Evolutionary conservation across 2,888 invertebrate species (phyloP), one percentile per base, ranked within the genome.

Genomic region (Alloplasta piceator): DNA sequence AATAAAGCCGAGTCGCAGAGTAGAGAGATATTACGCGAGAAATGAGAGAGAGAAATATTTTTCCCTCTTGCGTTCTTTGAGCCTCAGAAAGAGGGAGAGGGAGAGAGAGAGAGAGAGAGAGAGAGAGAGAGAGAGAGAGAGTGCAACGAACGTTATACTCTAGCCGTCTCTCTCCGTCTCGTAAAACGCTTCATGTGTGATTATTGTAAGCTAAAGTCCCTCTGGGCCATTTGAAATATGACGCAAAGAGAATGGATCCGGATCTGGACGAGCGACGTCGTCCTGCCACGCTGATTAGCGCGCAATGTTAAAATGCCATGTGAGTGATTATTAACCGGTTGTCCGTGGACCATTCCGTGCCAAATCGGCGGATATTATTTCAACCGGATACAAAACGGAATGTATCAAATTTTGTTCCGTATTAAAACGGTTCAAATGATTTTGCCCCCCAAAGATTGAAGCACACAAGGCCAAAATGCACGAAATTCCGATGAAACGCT

Each of bases 161-260:
- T 36, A 48, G 9, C 14, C 14, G 50, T 7, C 12, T 4, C 26
- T 38, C 46, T 46, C 41, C 36, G 26, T 6, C 36, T 43, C 56
- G 10, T 26, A 10, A 58, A 38, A 56, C 14, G 60, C 56, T 60
- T 48, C 41, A 56, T 56, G 38, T 39, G 38, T 66, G 26, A 67
- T 75, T 79, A 68, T 73, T 52, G 46, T 38, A 48, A 26, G 26
- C 26, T 68, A 36, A 7, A 63, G 36, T 26, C 64, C 58, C 50
- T 72, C 64, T 55, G 56, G 61, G 71, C 26, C 26, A 61, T 39
- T 63, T 16, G 52, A 78, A 26, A 80, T 70, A 80, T 76, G 80
- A 83, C 64, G 78, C 60, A 78, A 80, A 76, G 82, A 82, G 80
- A 82, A 82, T 73, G 83, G 80, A 76, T 58, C 39, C 77, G 72